These are phyloP conservation scores for Dromas ardeola DNA, from an alignment of 2,113 vertebrate species.

Conservation along the genomic window DNA sequence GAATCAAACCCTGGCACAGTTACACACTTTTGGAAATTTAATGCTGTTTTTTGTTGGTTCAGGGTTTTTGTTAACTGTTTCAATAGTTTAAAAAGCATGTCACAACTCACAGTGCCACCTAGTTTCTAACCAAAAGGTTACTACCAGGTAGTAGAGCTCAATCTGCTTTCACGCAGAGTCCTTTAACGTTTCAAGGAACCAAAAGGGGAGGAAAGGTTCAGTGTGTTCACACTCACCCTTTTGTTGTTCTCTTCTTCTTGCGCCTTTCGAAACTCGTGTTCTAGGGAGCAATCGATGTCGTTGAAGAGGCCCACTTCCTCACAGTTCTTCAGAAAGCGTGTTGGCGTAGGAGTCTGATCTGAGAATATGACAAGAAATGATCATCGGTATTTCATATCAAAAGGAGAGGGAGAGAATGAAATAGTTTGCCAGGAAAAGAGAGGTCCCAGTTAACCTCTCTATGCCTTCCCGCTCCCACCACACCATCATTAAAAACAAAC, in stretches of 20 bases:
- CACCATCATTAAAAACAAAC: not conserved
- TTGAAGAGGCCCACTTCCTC: constrained; percentile 98
- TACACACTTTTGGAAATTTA: not conserved
- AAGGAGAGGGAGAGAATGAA: not conserved
- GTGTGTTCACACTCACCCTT: constrained; percentile 80
- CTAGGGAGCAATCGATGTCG: constrained; percentile 95
- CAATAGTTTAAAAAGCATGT: not conserved
- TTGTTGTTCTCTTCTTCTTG: constrained; percentile 97
- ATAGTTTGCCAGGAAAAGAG: not conserved
- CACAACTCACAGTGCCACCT: not conserved
- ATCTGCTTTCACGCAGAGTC: not conserved
- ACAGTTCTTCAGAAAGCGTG: constrained; percentile 98
- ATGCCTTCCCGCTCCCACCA: not conserved
- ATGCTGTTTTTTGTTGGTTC: not conserved
- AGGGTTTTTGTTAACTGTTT: not conserved
- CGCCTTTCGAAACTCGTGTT: constrained; percentile 96
- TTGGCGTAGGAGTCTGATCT: constrained; percentile 99
- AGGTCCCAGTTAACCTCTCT: not conserved
- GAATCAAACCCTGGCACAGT: not conserved
- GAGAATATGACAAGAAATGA: constrained; percentile 52
- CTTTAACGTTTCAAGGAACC: not conserved
- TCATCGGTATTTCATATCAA: not conserved
- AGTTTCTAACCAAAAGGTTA: constrained; percentile 2
- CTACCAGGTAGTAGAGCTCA: not conserved
- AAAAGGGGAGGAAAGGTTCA: not conserved